Evolutionary conservation across 92 coral and sea anemone species (phyloP).

Genomic region (Nematostella vectensis): DNA sequence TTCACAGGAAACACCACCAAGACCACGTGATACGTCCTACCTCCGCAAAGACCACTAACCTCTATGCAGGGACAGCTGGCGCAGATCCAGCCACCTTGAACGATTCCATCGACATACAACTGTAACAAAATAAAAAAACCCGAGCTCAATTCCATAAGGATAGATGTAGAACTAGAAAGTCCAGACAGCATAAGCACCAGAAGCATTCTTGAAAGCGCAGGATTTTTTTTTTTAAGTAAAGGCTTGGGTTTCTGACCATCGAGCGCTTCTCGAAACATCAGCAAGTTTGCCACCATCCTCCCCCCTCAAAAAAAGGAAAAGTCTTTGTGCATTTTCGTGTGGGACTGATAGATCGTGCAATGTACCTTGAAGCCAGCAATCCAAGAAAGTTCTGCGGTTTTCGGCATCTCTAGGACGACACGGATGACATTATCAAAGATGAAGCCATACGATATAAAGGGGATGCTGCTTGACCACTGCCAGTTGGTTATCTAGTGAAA

Average conservation of each 20-base stretch:
- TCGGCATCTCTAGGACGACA: slow-evolving; percentile 30
- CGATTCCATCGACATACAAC: slow-evolving; percentile 56
- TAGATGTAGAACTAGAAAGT: not conserved
- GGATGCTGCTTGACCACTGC: slow-evolving; percentile 69
- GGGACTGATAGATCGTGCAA: not conserved
- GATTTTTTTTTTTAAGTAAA: no score
- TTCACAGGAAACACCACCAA: slow-evolving; percentile 51
- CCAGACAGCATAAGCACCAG: no score
- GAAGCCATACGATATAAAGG: slow-evolving; percentile 39
- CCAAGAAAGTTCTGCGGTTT: slow-evolving; percentile 51
- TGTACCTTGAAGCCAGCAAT: slow-evolving; percentile 70
- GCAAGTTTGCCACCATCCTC: no score
- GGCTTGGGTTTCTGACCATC: no score
- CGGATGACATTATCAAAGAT: slow-evolving; percentile 59
- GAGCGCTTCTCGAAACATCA: no score
- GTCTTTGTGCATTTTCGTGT: no score
- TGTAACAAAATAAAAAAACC: slow-evolving; percentile 3
- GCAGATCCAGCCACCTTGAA: slow-evolving; percentile 45
- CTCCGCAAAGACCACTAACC: slow-evolving; percentile 74
- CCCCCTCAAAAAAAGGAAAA: no score
- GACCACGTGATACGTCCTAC: slow-evolving; percentile 62
- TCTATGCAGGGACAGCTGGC: slow-evolving; percentile 54
- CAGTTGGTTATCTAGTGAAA: slow-evolving; percentile 46
- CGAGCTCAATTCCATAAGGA: not conserved
- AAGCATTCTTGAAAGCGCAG: no score